A percentile compares a stretch with the other conserved stretches of the same genome.
phyloP scores from a whole-genome alignment of 1,140 invertebrate species.

The Arion vulgaris region DNA sequence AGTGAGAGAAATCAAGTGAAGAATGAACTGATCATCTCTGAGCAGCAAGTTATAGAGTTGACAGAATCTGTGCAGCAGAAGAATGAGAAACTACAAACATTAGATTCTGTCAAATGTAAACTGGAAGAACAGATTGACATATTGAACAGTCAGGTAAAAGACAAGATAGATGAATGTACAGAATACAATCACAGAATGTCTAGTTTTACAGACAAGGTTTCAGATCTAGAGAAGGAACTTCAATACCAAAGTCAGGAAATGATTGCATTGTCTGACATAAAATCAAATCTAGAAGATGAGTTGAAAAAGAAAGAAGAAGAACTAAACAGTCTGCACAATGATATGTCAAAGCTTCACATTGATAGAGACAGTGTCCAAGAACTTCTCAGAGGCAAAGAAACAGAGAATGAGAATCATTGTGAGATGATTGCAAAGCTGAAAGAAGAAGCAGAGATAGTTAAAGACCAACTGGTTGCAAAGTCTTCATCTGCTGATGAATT shows the following conservation, averaged over 20 bases:
- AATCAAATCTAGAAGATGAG: not conserved
- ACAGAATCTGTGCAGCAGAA: not conserved
- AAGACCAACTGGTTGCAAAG: not conserved
- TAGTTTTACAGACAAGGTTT: not conserved
- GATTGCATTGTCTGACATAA: not conserved
- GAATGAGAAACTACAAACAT: not conserved
- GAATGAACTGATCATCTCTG: not conserved
- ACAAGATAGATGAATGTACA: not conserved
- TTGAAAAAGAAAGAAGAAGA: constrained; percentile 5
- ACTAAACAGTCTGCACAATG: not conserved
- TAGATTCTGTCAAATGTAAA: not conserved
- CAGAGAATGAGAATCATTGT: not conserved
- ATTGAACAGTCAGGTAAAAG: not conserved
- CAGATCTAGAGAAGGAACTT: not conserved
- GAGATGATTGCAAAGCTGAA: not conserved
- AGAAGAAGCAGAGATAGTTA: not conserved
- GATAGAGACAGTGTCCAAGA: not conserved
- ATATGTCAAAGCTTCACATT: not conserved
- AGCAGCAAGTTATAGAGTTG: not conserved
- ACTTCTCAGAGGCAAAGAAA: not conserved
- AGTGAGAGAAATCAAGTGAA: not conserved
- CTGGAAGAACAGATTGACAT: not conserved
- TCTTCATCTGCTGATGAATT: not conserved
- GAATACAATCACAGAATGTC: not conserved
- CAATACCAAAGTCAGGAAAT: not conserved